These are phyloP conservation scores for Aurelia sp. DNA, from an alignment of 30 jellyfish, hydroid and myxozoan genomes.

Conservation along the genomic window DNA sequence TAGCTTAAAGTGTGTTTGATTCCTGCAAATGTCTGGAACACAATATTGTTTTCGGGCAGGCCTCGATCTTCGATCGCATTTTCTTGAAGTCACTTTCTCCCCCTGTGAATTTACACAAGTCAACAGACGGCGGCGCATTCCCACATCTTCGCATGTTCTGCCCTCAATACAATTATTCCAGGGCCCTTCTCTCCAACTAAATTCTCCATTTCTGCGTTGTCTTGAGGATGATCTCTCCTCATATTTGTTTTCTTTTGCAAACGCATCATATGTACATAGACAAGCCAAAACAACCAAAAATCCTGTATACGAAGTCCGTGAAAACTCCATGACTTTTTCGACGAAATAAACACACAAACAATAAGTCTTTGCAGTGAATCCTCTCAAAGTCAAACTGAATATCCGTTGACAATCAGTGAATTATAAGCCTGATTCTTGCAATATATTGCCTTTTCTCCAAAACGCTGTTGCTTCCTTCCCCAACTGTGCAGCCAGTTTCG, in stretches of 20 bases:
- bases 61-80: constrained; percentile 43
- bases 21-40: constrained; percentile 42
- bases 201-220: background rate
- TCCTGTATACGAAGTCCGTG: background rate
- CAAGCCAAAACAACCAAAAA: background rate
- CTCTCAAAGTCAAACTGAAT: too few relatives aligned
- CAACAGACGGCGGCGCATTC: constrained; percentile 39
- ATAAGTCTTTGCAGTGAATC: too few relatives aligned
- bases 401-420: too few relatives aligned
- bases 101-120: constrained; percentile 28
- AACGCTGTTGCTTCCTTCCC: too few relatives aligned
- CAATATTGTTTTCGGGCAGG: constrained; percentile 48
- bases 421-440: too few relatives aligned
- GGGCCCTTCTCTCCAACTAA: constrained; percentile 32
- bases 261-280: background rate
- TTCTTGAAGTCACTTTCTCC: constrained; percentile 23
- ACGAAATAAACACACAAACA: too few relatives aligned
- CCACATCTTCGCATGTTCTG: constrained; percentile 55
- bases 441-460: too few relatives aligned
- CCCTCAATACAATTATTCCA: constrained; percentile 45
- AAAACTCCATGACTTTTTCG: too few relatives aligned
- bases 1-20: constrained; percentile 34
- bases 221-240: too few relatives aligned
- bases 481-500: too few relatives aligned
- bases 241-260: background rate